Evolutionary conservation across 2,888 invertebrate species (phyloP).

Genomic region (Drosophila pseudotakahashii): DNA sequence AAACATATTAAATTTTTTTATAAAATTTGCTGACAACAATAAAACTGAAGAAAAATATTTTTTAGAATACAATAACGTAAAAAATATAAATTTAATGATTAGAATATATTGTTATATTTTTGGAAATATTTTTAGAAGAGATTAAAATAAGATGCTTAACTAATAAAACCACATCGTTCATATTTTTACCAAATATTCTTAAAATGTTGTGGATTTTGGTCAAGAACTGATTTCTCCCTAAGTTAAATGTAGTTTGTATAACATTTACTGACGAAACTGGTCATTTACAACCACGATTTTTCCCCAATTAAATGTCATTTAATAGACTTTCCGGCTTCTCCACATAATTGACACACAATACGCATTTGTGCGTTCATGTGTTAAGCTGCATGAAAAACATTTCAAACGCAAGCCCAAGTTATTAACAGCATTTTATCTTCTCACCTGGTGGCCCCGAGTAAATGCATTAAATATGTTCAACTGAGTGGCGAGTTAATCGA

Average conservation of each 20-base stretch:
- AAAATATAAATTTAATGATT: too few species aligned
- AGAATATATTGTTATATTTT: not conserved
- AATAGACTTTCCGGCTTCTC: conserved; percentile 8
- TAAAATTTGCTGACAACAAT: too few species aligned
- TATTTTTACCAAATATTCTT: too few species aligned
- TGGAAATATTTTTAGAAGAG: too few species aligned
- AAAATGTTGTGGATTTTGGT: too few species aligned
- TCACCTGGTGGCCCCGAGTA: conserved; percentile 17
- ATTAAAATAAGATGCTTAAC: too few species aligned
- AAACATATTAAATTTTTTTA: too few species aligned
- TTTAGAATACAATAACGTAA: too few species aligned
- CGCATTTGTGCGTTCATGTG: conserved; percentile 28
- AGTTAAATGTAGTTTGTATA: too few species aligned
- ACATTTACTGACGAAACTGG: not conserved
- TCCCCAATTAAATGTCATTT: conserved; percentile 10
- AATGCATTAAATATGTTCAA: conserved; percentile 34
- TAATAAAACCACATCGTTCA: too few species aligned
- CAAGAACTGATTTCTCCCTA: too few species aligned
- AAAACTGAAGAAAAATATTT: too few species aligned
- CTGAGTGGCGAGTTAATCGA: conserved; percentile 37
- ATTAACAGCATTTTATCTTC: conserved; percentile 30
- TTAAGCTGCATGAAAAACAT: conserved; percentile 3
- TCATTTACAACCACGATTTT: not conserved
- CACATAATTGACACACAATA: conserved; percentile 18
- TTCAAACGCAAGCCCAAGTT: not conserved